phyloP scores from a whole-genome alignment of 1,140 invertebrate species.

The Drosophila neocordata region DNA sequence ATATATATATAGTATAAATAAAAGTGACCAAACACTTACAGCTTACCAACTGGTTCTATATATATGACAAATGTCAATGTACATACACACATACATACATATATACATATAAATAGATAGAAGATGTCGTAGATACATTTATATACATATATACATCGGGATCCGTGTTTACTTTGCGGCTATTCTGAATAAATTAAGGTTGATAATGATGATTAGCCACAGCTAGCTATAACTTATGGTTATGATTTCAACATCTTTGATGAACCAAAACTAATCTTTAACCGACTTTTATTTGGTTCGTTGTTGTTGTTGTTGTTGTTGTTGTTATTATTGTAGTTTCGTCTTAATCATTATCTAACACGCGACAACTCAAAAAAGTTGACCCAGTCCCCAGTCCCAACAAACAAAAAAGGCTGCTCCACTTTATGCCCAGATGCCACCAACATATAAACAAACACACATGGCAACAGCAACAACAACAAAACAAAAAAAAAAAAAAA shows the following conservation, averaged over 20 bases:
- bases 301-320: background rate
- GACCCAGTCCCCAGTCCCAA: constrained; percentile 13
- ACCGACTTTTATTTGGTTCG: constrained; percentile 3
- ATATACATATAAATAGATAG: background rate
- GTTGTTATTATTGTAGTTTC: background rate
- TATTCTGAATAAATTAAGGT: constrained; percentile 4
- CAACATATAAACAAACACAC: background rate
- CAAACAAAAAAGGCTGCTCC: constrained; percentile 16
- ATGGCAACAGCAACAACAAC: too few species aligned
- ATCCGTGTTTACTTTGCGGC: constrained; percentile 2
- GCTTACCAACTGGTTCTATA: constrained; percentile 1
- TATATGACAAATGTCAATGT: constrained; percentile 8
- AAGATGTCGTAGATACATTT: background rate
- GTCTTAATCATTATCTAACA: constrained; percentile 18
- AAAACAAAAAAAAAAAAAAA: background rate
- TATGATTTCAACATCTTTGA: constrained; percentile 7
- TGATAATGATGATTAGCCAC: background rate
- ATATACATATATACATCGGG: background rate
- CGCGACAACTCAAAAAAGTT: constrained; percentile 15
- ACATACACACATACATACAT: background rate
- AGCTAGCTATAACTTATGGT: background rate
- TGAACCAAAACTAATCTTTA: constrained; percentile 12
- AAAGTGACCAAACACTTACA: constrained; percentile 3
- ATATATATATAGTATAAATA: background rate
- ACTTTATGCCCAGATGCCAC: constrained; percentile 3